A percentile compares a stretch with the other conserved stretches of the same genome.
phyloP scores from a whole-genome alignment of 2,888 invertebrate species.

The Tinea trinotella region DNA sequence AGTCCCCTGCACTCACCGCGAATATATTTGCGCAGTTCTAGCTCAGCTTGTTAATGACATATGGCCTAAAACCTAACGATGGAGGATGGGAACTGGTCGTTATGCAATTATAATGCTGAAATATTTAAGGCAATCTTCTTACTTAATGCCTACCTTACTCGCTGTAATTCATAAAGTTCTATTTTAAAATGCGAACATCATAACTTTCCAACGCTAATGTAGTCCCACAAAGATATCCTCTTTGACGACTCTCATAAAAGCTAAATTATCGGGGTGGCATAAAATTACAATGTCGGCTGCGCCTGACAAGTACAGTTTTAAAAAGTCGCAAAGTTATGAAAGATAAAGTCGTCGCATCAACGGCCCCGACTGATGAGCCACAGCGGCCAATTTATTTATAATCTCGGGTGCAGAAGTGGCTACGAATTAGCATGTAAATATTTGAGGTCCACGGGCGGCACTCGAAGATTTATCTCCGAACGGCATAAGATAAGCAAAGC shows the following conservation, averaged over 20 bases:
- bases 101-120: background rate
- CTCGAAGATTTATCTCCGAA: constrained; percentile 65
- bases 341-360: constrained; percentile 53
- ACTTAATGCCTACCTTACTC: background rate
- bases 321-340: constrained; percentile 60
- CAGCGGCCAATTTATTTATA: constrained; percentile 63
- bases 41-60: background rate
- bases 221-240: constrained; percentile 19
- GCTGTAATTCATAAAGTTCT: background rate
- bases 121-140: background rate
- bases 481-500: constrained; percentile 59
- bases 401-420: constrained; percentile 67
- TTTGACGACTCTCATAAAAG: constrained; percentile 38
- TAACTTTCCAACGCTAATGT: constrained; percentile 16
- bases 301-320: constrained; percentile 40
- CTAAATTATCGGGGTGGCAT: constrained; percentile 51
- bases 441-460: constrained; percentile 67
- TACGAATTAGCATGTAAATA: constrained; percentile 72
- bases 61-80: constrained; percentile 2
- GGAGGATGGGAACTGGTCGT: background rate
- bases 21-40: constrained; percentile 65
- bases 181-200: background rate
- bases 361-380: constrained; percentile 39
- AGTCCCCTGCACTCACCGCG: constrained; percentile 35
- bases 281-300: constrained; percentile 54